Evolutionary conservation across 2,888 invertebrate genomes (phyloP), one percentile per base, ranked within the genome.

Genomic region (Nomada ruficornis): DNA sequence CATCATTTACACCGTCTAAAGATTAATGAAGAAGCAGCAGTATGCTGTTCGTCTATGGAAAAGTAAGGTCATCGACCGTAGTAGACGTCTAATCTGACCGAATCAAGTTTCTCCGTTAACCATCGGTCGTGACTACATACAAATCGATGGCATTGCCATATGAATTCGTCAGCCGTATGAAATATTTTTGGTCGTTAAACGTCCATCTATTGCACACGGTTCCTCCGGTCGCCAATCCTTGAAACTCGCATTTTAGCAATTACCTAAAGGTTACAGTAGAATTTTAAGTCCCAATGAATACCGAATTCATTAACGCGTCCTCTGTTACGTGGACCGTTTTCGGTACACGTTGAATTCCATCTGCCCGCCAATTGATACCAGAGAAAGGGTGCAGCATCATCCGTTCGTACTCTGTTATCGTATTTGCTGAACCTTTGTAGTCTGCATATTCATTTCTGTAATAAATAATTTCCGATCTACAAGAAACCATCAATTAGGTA

Each of bases 81-180:
- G 13, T 73, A 62, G 62, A 42, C 42, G 71, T 85, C 82, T 86
- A 89, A 87, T 87, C 85, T 29, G 74, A 42, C 77, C 77, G 67
- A 83, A 89, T 83, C 62, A 73, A 83, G 68, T 78, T 80, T 89
- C 82, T 80, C 87, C 89, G 87, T 89, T 88, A 88, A 62, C 29
- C 80, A 69, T 73, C 69, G 47, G 52, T 55, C 63, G 23, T 70
- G 62, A 52, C 72, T 75, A 74, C 70, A 70, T 69, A 76, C 62
- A 71, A 67, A 76, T 82, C 72, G 73, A 82, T 76, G 68, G 67
- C 80, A 74, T 42, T 36, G 60, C 54, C 75, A 77, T 77, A 82
- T 64, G 60, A 86, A 86, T 80, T 76, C 52, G 71, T 64, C 60
- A 42, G 15, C 23, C 50, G 67, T 44, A 42, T 54, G 57, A 50